phyloP scores from a whole-genome alignment of 2,113 vertebrate genomes.

The Crotalus tigris region DNA sequence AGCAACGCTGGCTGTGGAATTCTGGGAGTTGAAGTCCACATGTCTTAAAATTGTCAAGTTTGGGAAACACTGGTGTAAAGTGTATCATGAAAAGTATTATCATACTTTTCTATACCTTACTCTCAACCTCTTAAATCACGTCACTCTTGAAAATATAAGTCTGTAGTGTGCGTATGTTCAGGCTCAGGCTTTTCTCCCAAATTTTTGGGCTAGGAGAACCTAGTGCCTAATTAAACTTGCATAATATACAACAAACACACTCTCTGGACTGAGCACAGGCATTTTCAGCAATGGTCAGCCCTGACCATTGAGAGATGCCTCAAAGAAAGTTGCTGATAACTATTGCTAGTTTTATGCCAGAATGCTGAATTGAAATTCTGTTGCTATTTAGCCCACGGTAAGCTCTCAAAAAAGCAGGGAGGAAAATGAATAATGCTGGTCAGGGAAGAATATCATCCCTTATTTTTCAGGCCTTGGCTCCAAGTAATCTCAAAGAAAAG shows the following conservation, averaged over 20 bases:
- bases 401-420: slow-evolving; percentile 10
- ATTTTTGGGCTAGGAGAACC: background rate
- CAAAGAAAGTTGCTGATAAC: background rate
- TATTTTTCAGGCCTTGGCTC: slow-evolving; percentile 42
- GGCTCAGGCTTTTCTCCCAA: background rate
- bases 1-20: no score
- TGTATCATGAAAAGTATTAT: background rate
- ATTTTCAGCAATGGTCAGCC: slow-evolving; percentile 7
- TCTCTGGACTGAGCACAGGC: slow-evolving; percentile 19
- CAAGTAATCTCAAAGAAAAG: slow-evolving; percentile 51
- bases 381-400: slow-evolving; percentile 33
- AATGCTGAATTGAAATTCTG: slow-evolving; percentile 10
- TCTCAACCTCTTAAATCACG: background rate
- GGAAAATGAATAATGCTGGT: slow-evolving; percentile 34
- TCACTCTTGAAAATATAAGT: background rate
- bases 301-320: slow-evolving; percentile 11
- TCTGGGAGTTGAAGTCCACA: no score
- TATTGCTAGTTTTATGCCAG: background rate
- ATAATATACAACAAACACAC: slow-evolving; percentile 6
- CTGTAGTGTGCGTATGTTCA: background rate
- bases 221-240: background rate
- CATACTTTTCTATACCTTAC: background rate
- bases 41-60: no score
- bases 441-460: slow-evolving; percentile 51
- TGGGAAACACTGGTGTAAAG: no score